Conservation (phyloP, 2,888 invertebrate species). For the Athripsodes cinereus region DNA sequence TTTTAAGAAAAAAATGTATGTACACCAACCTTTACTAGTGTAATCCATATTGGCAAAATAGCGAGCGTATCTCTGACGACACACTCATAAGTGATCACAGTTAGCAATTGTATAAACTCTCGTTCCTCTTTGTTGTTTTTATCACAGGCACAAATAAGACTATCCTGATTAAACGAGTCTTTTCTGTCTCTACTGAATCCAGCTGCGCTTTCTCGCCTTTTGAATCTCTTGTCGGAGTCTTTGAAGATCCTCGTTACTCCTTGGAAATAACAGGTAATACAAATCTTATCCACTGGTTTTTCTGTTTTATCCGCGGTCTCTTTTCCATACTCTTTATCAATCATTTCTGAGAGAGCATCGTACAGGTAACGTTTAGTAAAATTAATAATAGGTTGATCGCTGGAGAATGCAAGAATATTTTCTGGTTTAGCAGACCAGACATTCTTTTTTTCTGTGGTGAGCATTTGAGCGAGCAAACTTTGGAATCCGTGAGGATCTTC, state of each 20-base stretch:
- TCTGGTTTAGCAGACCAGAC: constrained; percentile 63
- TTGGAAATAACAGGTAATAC: constrained; percentile 30
- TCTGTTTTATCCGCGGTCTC: constrained; percentile 1
- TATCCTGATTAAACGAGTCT: constrained; percentile 28
- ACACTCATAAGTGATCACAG: constrained; percentile 71
- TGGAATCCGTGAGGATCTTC: constrained; percentile 80
- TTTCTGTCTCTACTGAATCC: not conserved
- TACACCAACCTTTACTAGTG: constrained; percentile 56
- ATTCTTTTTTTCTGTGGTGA: constrained; percentile 66
- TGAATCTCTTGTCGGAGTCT: constrained; percentile 9
- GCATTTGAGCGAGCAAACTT: constrained; percentile 69
- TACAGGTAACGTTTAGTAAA: constrained; percentile 64
- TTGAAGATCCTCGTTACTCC: constrained; percentile 24
- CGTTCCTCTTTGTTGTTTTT: constrained; percentile 41
- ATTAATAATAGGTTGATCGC: constrained; percentile 62
- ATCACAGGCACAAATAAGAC: constrained; percentile 36
- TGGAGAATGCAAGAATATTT: constrained; percentile 69
- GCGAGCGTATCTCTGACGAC: constrained; percentile 73
- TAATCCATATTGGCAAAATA: constrained; percentile 66
- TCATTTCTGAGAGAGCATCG: constrained; percentile 12
- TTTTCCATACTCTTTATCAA: constrained; percentile 4
- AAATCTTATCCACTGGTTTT: constrained; percentile 26
- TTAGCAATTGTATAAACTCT: constrained; percentile 54
- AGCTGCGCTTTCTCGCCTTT: constrained; percentile 29
- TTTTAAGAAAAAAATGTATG: too few species aligned